These are phyloP conservation scores for Phoronis australis DNA, from an alignment of 2,888 invertebrate species.

Conservation along the genomic window DNA sequence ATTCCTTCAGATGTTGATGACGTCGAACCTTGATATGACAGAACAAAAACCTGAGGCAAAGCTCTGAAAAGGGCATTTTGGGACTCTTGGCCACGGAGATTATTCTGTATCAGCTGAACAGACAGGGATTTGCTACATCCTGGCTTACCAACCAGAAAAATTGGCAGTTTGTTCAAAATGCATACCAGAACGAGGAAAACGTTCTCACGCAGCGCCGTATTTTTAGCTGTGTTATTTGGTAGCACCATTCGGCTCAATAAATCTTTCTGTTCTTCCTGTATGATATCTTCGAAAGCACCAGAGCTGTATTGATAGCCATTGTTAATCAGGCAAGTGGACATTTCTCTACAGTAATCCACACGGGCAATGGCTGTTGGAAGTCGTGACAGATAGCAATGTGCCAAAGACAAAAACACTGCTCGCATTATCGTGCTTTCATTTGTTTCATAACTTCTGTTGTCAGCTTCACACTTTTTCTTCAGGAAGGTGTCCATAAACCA, in stretches of 20 bases:
- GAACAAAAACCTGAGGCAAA: constrained; percentile 23
- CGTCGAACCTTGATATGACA: constrained; percentile 30
- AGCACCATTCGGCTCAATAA: constrained; percentile 23
- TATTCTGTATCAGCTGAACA: constrained; percentile 25
- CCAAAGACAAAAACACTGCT: constrained; percentile 2
- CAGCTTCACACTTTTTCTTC: neutral
- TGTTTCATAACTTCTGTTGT: neutral
- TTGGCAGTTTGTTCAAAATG: constrained; percentile 25
- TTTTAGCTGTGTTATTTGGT: constrained; percentile 24
- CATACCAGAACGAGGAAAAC: constrained; percentile 28
- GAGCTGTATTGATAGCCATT: neutral
- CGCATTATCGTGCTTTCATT: neutral
- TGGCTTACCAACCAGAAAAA: constrained; percentile 31
- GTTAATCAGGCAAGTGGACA: neutral
- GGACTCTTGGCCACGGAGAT: constrained; percentile 26
- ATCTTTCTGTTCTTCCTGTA: constrained; percentile 20
- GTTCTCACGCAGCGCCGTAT: constrained; percentile 27
- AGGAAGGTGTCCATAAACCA: constrained; percentile 4
- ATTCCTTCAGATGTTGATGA: constrained; percentile 34
- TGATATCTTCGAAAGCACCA: constrained; percentile 9
- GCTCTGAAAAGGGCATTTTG: constrained; percentile 20
- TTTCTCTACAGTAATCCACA: neutral
- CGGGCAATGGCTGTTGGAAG: neutral
- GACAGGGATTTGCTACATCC: constrained; percentile 32
- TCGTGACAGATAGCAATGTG: constrained; percentile 4